Percentiles rank a stretch among this genome's conserved stretches.
These are phyloP conservation scores for Lamellibrachia luymesi DNA, from an alignment of 1,140 invertebrate species.

Conservation along the genomic window DNA sequence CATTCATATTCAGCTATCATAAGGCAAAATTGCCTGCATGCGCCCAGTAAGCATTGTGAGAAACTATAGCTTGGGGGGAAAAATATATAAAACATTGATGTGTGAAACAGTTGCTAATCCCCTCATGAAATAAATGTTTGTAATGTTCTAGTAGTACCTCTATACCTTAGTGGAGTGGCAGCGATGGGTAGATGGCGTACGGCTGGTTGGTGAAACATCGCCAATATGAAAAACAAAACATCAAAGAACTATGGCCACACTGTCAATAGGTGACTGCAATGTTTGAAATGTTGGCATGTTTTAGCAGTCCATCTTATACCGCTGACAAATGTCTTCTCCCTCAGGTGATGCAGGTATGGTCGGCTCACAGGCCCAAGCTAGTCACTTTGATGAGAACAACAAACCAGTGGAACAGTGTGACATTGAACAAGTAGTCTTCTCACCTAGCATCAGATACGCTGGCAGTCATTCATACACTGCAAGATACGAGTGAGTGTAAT, in stretches of 20 bases:
- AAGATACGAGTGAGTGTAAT: constrained; percentile 7
- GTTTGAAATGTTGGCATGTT: background rate
- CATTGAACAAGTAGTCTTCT: constrained; percentile 50
- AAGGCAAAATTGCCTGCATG: too few relatives aligned
- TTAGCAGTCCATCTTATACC: constrained; percentile 1
- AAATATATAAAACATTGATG: too few relatives aligned
- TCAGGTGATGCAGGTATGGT: constrained; percentile 53
- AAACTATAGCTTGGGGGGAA: too few relatives aligned
- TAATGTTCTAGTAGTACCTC: too few relatives aligned
- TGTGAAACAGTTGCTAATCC: too few relatives aligned
- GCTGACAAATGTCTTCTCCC: constrained; percentile 22
- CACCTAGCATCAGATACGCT: constrained; percentile 48
- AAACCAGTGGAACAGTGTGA: constrained; percentile 60
- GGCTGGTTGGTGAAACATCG: background rate
- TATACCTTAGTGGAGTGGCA: too few relatives aligned
- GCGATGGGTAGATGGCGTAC: too few relatives aligned
- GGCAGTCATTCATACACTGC: constrained; percentile 8
- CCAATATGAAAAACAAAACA: background rate
- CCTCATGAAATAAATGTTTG: too few relatives aligned
- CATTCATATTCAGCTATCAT: too few relatives aligned
- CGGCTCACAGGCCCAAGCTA: constrained; percentile 44
- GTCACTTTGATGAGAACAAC: constrained; percentile 49
- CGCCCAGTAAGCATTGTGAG: too few relatives aligned
- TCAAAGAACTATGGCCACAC: background rate
- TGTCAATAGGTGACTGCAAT: background rate